Conservation (phyloP, 2,888 invertebrate species). For the Malthinus flaveolus region DNA sequence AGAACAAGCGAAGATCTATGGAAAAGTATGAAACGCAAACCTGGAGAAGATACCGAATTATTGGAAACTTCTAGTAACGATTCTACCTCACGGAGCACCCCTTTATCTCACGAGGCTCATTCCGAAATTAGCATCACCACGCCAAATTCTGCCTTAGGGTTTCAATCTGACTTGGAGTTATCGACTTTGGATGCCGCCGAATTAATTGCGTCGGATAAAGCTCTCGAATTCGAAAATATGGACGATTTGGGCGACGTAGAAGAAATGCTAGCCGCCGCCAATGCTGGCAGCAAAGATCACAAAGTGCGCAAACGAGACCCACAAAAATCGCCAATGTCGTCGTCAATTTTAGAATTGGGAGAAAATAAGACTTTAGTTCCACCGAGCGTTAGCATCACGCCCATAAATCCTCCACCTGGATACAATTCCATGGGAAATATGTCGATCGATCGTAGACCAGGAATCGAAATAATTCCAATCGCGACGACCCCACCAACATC, state of each 20-base stretch:
- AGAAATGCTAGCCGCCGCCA: constrained; percentile 53
- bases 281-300: constrained; percentile 50
- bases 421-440: constrained; percentile 45
- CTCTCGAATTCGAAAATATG: constrained; percentile 62
- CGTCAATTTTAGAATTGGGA: constrained; percentile 55
- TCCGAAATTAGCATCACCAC: constrained; percentile 55
- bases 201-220: constrained; percentile 56
- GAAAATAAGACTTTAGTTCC: constrained; percentile 60
- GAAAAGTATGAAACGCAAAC: constrained; percentile 62
- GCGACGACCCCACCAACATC: constrained; percentile 63
- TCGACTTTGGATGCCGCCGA: constrained; percentile 66
- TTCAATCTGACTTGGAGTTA: constrained; percentile 65
- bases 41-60: constrained; percentile 61
- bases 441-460: constrained; percentile 70
- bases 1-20: constrained; percentile 66
- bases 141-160: constrained; percentile 60
- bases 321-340: constrained; percentile 54
- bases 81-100: constrained; percentile 63
- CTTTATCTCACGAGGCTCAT: constrained; percentile 55
- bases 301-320: constrained; percentile 61
- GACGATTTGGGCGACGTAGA: constrained; percentile 63
- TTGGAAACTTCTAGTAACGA: constrained; percentile 67
- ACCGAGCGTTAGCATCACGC: constrained; percentile 67
- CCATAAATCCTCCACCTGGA: constrained; percentile 49
- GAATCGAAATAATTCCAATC: constrained; percentile 85